Evolutionary conservation across 2,888 invertebrate genomes (phyloP).

Genomic region (Limnephilus lunatus): DNA sequence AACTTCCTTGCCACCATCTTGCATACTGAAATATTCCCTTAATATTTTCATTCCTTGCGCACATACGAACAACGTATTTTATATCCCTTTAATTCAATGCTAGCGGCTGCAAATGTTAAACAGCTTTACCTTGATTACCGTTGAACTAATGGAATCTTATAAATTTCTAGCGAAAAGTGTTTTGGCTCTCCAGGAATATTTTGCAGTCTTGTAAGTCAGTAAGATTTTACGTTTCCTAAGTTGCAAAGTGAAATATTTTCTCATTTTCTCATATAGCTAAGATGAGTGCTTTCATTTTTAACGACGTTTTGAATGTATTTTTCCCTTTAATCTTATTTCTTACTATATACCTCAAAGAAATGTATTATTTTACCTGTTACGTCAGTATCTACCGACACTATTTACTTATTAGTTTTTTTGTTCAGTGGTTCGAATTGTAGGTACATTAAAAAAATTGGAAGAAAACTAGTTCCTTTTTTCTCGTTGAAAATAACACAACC

Average conservation of each 20-base stretch:
- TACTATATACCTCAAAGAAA: no score
- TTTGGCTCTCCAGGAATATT: slow-evolving; percentile 23
- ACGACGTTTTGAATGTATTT: not conserved
- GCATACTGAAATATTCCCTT: slow-evolving; percentile 36
- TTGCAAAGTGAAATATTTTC: slow-evolving; percentile 15
- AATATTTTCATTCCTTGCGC: slow-evolving; percentile 43
- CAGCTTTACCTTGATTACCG: slow-evolving; percentile 64
- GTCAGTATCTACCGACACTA: not conserved
- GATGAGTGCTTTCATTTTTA: not conserved
- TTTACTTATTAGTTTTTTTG: not conserved
- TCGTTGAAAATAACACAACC: not conserved
- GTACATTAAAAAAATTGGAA: not conserved
- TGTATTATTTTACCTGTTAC: not conserved
- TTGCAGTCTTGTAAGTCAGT: slow-evolving; percentile 9
- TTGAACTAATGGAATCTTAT: slow-evolving; percentile 63
- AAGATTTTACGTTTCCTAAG: slow-evolving; percentile 9
- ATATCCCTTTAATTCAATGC: slow-evolving; percentile 64
- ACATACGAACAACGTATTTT: not conserved
- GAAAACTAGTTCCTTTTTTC: not conserved
- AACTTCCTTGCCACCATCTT: not conserved
- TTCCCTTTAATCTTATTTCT: no score
- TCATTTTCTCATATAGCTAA: not conserved
- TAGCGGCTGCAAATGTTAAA: slow-evolving; percentile 63
- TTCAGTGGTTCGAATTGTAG: not conserved
- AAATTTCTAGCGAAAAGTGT: slow-evolving; percentile 57